Evolutionary conservation across 2,888 invertebrate genomes (phyloP).

Genomic region (Mimachlamys varia): DNA sequence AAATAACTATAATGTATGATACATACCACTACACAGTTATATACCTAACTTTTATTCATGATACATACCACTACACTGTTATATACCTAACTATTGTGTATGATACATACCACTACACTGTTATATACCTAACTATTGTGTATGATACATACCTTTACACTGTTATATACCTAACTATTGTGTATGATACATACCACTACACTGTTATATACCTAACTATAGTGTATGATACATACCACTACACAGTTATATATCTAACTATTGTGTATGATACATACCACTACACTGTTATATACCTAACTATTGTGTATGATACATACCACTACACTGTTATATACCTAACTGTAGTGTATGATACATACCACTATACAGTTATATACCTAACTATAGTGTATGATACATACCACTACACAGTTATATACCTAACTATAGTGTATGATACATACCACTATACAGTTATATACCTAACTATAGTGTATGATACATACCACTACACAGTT

Average conservation of each 20-base stretch:
- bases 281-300: neutral
- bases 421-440: neutral
- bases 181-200: neutral
- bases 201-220: neutral
- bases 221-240: neutral
- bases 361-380: neutral
- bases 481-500: neutral
- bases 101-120: neutral
- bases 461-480: neutral
- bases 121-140: neutral
- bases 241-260: neutral
- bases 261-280: neutral
- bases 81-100: neutral
- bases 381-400: neutral
- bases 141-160: neutral
- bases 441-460: neutral
- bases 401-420: neutral
- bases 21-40: neutral
- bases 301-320: neutral
- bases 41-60: neutral
- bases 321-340: neutral
- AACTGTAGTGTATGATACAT: neutral
- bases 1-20: neutral
- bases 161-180: neutral
- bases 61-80: neutral